Evolutionary conservation across 2,888 invertebrate species (phyloP).

Genomic region (Trissoscelio sp.): DNA sequence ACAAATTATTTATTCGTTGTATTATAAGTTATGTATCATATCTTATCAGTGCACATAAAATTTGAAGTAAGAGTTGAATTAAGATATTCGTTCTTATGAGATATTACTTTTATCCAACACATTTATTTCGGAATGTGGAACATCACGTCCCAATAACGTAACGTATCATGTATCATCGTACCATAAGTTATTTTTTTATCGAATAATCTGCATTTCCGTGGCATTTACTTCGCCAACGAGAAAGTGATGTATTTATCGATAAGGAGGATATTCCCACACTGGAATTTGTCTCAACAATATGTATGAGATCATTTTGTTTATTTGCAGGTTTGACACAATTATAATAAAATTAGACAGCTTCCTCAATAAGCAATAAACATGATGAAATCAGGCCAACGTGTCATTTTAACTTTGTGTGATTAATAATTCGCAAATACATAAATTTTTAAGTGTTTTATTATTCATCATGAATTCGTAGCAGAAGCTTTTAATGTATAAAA

Average conservation of each 20-base stretch:
- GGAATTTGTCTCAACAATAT: conserved; percentile 73
- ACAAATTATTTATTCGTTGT: conserved; percentile 2
- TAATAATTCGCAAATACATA: conserved; percentile 25
- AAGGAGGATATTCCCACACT: conserved; percentile 60
- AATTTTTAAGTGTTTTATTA: neutral
- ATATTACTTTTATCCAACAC: conserved; percentile 53
- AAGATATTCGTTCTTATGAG: conserved; percentile 49
- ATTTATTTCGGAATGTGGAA: conserved; percentile 50
- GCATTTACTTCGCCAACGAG: conserved; percentile 61
- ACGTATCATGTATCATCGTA: conserved; percentile 56
- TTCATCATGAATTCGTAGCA: neutral
- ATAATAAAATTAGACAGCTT: too few species aligned
- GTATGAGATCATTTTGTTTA: conserved; percentile 70
- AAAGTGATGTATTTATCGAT: conserved; percentile 67
- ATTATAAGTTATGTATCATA: conserved; percentile 29
- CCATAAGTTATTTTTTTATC: conserved; percentile 70
- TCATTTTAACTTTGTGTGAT: too few species aligned
- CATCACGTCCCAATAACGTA: conserved; percentile 54
- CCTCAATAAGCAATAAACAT: too few species aligned
- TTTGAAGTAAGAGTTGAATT: conserved; percentile 49
- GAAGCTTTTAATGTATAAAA: conserved; percentile 19
- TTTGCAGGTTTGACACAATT: conserved; percentile 71
- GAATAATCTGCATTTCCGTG: conserved; percentile 71
- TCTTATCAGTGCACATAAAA: conserved; percentile 42
- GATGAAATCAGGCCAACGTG: too few species aligned